Conservation (phyloP, 2,888 invertebrate species). For the Cosmopolites sordidus region DNA sequence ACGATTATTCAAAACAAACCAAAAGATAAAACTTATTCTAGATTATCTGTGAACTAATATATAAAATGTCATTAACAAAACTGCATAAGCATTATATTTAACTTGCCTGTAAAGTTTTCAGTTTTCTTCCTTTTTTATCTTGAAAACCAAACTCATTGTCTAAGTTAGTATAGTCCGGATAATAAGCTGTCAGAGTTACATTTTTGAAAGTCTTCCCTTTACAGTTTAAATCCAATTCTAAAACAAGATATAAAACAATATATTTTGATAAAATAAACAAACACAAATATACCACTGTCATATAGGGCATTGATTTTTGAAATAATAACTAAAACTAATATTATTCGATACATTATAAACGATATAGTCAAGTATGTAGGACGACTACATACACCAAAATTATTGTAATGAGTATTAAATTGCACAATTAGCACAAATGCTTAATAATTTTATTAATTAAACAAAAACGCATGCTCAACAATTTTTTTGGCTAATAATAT, state of each 20-base stretch:
- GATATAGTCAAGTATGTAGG: no score
- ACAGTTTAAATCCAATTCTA: constrained; percentile 40
- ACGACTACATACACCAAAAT: no score
- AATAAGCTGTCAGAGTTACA: constrained; percentile 52
- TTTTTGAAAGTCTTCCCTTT: constrained; percentile 46
- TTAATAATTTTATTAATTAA: no score
- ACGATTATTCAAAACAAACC: no score
- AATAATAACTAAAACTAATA: neutral
- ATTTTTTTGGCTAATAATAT: no score
- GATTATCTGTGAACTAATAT: no score
- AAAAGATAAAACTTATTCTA: no score
- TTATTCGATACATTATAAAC: neutral
- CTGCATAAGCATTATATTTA: neutral
- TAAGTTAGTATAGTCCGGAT: constrained; percentile 49
- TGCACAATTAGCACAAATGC: no score
- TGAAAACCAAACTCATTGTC: constrained; percentile 46
- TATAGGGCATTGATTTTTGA: neutral
- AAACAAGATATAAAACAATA: constrained; percentile 6
- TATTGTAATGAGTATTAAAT: no score
- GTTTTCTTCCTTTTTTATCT: constrained; percentile 47
- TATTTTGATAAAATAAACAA: no score
- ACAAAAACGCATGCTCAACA: no score
- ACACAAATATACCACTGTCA: neutral
- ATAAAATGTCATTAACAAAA: no score
- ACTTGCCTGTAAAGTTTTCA: constrained; percentile 50